Evolutionary conservation across 2,888 invertebrate genomes (phyloP), one percentile per base, ranked within the genome.

Genomic region (Macrosiphum euphorbiae): DNA sequence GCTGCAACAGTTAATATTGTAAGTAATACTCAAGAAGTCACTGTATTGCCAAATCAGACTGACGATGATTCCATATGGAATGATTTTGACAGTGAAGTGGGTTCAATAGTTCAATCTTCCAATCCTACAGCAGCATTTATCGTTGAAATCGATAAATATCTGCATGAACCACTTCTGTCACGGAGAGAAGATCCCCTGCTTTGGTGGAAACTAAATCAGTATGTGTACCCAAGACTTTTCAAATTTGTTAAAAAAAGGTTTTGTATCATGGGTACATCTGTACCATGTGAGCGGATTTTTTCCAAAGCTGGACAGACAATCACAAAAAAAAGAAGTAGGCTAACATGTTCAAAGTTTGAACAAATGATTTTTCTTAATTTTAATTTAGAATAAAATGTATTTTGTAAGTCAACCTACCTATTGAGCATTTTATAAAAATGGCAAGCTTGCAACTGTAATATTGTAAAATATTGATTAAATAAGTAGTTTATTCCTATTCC

Each of bases 231-330:
- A n/a, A n/a, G n/a, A n/a, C n/a, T n/a, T n/a, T 94, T 85, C 85
- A 93, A 95, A 85, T 52, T 95, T 20, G 94, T 95, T 87, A 94
- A 94, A 93, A 94, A 94, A 92, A 91, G 94, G 88, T 95, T 95
- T 90, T 95, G 95, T 86, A 94, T 95, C 67, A 86, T 95, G 88
- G 95, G 95, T 16, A 95, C 95, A 47, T 95, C 95, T 10, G 95
- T 95, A 26, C 95, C 95, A 7, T 95, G 95, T 85, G 95, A 95
- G n/a, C n/a, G n/a, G n/a, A n/a, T n/a, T n/a, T n/a, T n/a, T n/a
- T n/a, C n/a, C n/a, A n/a, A n/a, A n/a, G 93, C 95, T 8, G 95
- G 95, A 7, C 94, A 95, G 28, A 94, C 95, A 20, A 87, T 95
- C 7, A 95, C 94, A 52, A 95, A 95, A 35, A 94, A 95, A 92